A percentile compares a stretch with the other conserved stretches of the same genome.
Evolutionary conservation across 1,140 invertebrate species (phyloP).

Genomic region (Anastrepha ludens): DNA sequence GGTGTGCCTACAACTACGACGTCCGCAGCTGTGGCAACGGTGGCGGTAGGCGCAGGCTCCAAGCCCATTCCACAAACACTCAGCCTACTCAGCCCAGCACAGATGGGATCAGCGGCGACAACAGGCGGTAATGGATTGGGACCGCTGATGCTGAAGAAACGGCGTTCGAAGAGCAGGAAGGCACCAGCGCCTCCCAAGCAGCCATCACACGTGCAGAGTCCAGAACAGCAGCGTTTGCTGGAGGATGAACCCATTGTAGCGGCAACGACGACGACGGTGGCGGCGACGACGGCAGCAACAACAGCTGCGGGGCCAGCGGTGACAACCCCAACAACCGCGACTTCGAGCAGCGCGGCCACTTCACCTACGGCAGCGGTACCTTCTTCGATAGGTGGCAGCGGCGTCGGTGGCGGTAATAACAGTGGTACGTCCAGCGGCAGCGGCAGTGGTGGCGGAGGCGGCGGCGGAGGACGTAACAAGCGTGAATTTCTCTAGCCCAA

Average conservation of each 20-base stretch:
- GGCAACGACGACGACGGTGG: conserved; percentile 55
- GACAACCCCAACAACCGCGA: conserved; percentile 57
- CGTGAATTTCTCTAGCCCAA: conserved; percentile 73
- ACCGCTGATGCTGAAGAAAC: conserved; percentile 80
- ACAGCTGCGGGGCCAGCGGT: conserved; percentile 5
- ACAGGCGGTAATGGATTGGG: conserved; percentile 79
- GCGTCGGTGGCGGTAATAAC: conserved; percentile 56
- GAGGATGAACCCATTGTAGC: conserved; percentile 65
- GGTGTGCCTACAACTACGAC: conserved; percentile 59
- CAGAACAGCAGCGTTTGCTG: conserved; percentile 69
- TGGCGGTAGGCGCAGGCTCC: conserved; percentile 64
- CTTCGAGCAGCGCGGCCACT: conserved; percentile 53
- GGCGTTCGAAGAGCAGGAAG: conserved; percentile 82
- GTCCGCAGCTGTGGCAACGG: conserved; percentile 65
- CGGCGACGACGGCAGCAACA: conserved; percentile 8
- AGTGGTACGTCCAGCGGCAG: conserved; percentile 57
- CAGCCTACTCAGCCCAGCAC: conserved; percentile 67
- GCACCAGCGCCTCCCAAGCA: conserved; percentile 79
- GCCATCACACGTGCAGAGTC: conserved; percentile 64
- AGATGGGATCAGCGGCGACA: conserved; percentile 70
- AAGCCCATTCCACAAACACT: conserved; percentile 73
- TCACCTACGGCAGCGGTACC: conserved; percentile 59
- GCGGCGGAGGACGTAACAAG: conserved; percentile 60
- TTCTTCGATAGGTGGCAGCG: conserved; percentile 56
- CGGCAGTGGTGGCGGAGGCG: conserved; percentile 59